These are phyloP conservation scores for Rallus crepitans DNA, from an alignment of 2,797 vertebrate species.

Conservation along the genomic window DNA sequence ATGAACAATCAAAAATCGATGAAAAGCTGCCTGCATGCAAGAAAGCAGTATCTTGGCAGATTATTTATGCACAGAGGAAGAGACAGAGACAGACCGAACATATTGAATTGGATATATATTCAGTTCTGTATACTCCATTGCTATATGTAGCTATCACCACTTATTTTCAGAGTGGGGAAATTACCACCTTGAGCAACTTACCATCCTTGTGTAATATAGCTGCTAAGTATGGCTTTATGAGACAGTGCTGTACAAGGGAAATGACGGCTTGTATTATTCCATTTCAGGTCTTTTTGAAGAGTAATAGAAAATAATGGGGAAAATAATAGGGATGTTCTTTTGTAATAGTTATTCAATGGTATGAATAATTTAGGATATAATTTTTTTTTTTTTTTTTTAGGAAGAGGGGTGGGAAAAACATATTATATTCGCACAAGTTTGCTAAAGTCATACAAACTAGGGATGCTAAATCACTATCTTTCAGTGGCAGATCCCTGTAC, in stretches of 20 bases:
- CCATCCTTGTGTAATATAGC: not conserved
- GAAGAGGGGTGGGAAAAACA: not conserved
- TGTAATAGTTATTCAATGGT: not conserved
- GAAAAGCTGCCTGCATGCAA: not conserved
- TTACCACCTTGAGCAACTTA: not conserved
- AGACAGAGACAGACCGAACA: not conserved
- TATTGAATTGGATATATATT: not conserved
- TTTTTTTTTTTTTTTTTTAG: not conserved
- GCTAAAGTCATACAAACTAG: slow-evolving; percentile 18
- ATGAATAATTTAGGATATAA: not conserved
- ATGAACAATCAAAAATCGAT: not conserved
- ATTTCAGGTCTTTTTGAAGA: not conserved
- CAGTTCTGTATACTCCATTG: not conserved
- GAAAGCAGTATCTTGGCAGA: not conserved
- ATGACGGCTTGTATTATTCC: not conserved
- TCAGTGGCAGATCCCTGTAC: slow-evolving; percentile 55
- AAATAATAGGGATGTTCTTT: not conserved
- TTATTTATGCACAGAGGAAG: not conserved
- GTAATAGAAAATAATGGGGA: not conserved
- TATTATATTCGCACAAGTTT: slow-evolving; percentile 14
- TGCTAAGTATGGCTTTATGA: not conserved
- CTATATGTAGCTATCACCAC: not conserved
- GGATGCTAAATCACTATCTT: slow-evolving; percentile 50
- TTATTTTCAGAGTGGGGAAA: not conserved
- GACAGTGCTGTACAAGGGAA: not conserved